Percentiles rank a stretch among this genome's conserved stretches.
These are phyloP conservation scores for Promerops cafer DNA, from an alignment of 2,113 vertebrate species.

Conservation along the genomic window DNA sequence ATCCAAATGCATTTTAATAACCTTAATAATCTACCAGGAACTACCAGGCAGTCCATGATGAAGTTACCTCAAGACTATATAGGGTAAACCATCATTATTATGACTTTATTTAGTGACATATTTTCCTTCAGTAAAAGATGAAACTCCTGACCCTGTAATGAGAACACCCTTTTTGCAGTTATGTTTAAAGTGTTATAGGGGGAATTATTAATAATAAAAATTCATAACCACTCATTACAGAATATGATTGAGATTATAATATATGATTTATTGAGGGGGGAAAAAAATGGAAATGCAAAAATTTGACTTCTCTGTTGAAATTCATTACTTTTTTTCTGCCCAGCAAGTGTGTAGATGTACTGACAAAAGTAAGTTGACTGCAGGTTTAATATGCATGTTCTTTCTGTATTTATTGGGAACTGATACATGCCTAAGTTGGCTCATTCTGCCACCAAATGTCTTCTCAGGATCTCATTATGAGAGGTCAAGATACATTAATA, in stretches of 20 bases:
- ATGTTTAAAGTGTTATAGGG: neutral
- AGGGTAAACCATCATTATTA: neutral
- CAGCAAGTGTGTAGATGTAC: neutral
- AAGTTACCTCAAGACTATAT: neutral
- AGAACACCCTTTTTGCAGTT: neutral
- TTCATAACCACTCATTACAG: neutral
- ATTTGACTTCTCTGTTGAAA: neutral
- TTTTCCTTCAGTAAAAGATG: neutral
- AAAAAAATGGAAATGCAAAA: neutral
- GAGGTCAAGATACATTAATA: neutral
- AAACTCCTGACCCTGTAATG: neutral
- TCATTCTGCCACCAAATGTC: neutral
- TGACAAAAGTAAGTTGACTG: neutral
- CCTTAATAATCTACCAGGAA: neutral
- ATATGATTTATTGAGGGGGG: fast-evolving
- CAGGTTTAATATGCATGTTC: neutral
- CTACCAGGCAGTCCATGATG: neutral
- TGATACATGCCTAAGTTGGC: neutral
- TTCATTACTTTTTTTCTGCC: neutral
- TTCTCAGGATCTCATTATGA: neutral
- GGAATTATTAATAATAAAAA: neutral
- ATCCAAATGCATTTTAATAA: neutral
- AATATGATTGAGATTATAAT: neutral
- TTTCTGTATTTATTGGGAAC: neutral
- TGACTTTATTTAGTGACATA: neutral